These are phyloP conservation scores for Metallyticus violacea DNA, from an alignment of 2,888 invertebrate genomes.

Conservation along the genomic window DNA sequence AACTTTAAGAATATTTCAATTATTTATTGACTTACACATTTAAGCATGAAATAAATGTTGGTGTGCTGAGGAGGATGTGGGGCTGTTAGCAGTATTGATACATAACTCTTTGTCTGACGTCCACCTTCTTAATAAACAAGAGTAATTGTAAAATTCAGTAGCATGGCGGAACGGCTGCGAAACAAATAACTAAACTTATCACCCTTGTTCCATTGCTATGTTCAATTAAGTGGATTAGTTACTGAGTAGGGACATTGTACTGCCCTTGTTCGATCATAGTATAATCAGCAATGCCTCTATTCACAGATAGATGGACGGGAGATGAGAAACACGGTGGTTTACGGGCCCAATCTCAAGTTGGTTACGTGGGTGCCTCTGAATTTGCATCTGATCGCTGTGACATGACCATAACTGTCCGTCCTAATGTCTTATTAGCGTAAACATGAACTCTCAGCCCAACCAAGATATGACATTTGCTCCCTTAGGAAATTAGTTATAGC, in stretches of 20 bases:
- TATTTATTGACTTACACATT: too few species aligned
- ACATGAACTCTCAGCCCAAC: background rate
- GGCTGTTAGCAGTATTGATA: too few species aligned
- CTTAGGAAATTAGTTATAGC: background rate
- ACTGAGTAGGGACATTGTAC: too few species aligned
- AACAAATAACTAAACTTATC: too few species aligned
- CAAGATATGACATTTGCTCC: background rate
- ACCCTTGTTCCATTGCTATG: background rate
- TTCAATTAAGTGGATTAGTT: background rate
- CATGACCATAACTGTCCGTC: background rate
- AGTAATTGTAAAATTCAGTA: too few species aligned
- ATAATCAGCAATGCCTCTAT: background rate
- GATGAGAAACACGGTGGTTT: background rate
- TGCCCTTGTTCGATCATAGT: background rate
- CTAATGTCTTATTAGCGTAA: conserved; percentile 6
- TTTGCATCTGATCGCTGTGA: background rate
- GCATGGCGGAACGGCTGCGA: too few species aligned
- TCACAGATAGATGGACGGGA: background rate
- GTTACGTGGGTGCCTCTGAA: background rate
- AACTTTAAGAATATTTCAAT: too few species aligned
- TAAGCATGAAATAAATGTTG: too few species aligned
- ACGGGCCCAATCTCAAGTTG: background rate
- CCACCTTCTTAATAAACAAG: too few species aligned
- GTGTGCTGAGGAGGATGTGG: too few species aligned
- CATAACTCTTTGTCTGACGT: too few species aligned